Evolutionary conservation across 2,888 invertebrate species (phyloP).

Genomic region (Automeris io): DNA sequence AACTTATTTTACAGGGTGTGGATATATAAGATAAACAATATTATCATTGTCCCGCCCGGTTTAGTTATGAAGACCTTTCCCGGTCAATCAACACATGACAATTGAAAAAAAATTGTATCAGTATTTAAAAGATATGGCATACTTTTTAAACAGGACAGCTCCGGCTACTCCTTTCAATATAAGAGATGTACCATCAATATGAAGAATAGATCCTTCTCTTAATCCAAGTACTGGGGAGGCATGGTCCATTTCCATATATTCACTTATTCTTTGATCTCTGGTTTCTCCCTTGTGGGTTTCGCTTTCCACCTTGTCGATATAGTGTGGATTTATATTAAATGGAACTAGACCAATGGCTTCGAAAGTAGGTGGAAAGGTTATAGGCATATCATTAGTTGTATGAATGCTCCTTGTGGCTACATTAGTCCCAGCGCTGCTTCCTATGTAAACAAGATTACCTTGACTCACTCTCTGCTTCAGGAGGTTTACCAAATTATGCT

Average conservation of each 20-base stretch:
- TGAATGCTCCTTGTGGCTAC: conserved; percentile 87
- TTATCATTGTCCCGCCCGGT: too few relatives aligned
- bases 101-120: not conserved
- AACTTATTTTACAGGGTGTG: too few relatives aligned
- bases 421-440: conserved; percentile 90
- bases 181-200: conserved; percentile 77
- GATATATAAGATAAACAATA: too few relatives aligned
- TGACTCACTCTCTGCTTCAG: conserved; percentile 80
- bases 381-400: conserved; percentile 94
- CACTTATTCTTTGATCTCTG: conserved; percentile 82
- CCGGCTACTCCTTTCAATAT: conserved; percentile 78
- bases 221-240: conserved; percentile 81
- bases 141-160: conserved; percentile 81
- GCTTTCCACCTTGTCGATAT: conserved; percentile 79
- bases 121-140: conserved; percentile 36
- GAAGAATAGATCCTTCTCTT: conserved; percentile 82
- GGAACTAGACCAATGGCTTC: conserved; percentile 84
- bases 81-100: too few relatives aligned
- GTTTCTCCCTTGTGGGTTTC: conserved; percentile 87
- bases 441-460: conserved; percentile 83
- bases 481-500: conserved; percentile 78
- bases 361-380: conserved; percentile 85
- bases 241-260: conserved; percentile 80
- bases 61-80: too few relatives aligned
- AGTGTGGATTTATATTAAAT: conserved; percentile 92